Conservation (phyloP, 2,797 vertebrate genomes). For the Poeciliopsis gracilis region DNA sequence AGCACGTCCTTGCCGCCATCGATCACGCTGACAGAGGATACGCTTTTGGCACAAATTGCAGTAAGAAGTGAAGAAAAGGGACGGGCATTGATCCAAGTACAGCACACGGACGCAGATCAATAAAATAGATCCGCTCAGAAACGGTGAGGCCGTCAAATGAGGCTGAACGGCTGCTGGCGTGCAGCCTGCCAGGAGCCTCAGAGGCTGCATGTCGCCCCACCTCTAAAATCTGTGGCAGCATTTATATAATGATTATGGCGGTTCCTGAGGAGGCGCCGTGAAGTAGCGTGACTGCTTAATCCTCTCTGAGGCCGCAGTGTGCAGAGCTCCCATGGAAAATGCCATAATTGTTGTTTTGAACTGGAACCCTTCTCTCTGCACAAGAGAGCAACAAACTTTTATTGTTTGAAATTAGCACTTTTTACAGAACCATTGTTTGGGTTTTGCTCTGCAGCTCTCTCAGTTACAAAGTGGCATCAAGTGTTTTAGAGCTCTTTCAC, state of each 20-base stretch:
- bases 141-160: conserved; percentile 37
- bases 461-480: conserved; percentile 11
- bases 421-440: conserved; percentile 7
- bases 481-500: conserved; percentile 36
- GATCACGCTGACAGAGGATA: conserved; percentile 42
- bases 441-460: neutral
- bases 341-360: conserved; percentile 69
- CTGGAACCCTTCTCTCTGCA: conserved; percentile 19
- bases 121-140: conserved; percentile 54
- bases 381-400: conserved; percentile 22
- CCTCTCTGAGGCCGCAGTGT: conserved; percentile 52
- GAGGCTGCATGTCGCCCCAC: conserved; percentile 27
- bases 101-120: conserved; percentile 64
- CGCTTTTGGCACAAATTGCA: conserved; percentile 42
- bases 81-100: conserved; percentile 61
- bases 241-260: conserved; percentile 69
- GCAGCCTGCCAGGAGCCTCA: conserved; percentile 49
- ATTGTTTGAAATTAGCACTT: conserved; percentile 42
- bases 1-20: conserved; percentile 44
- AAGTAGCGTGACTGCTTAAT: conserved; percentile 65
- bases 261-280: conserved; percentile 64
- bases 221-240: conserved; percentile 49
- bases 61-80: conserved; percentile 42
- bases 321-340: conserved; percentile 57
- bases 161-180: conserved; percentile 15